phyloP scores from a whole-genome alignment of 2,797 vertebrate genomes.

The Megaceryle alcyon region DNA sequence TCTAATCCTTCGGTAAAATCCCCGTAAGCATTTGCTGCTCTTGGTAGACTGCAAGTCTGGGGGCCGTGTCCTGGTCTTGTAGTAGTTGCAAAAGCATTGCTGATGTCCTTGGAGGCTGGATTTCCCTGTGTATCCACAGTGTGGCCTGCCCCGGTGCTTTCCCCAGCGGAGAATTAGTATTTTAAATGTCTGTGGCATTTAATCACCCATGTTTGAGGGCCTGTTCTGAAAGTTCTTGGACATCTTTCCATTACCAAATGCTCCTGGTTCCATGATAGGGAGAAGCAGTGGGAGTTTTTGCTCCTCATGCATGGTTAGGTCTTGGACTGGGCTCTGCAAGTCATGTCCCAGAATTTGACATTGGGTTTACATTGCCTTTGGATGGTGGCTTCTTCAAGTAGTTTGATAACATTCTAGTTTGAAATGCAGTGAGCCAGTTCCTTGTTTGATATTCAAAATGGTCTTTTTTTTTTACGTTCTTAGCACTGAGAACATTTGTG shows the following conservation, averaged over 20 bases:
- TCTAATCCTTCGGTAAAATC: neutral
- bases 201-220: slow-evolving; percentile 9
- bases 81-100: neutral
- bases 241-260: neutral
- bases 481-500: neutral
- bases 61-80: neutral
- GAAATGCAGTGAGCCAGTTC: neutral
- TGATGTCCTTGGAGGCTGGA: neutral
- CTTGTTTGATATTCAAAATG: neutral
- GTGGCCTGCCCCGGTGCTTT: neutral
- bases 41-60: neutral
- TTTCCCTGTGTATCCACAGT: slow-evolving; percentile 35
- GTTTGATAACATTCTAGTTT: neutral
- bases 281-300: slow-evolving; percentile 20
- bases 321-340: neutral
- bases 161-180: slow-evolving; percentile 37
- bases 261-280: slow-evolving; percentile 17
- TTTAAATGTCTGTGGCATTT: slow-evolving; percentile 53
- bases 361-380: neutral
- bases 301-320: neutral
- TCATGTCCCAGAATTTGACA: slow-evolving; percentile 37
- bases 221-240: neutral
- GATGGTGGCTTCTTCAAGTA: neutral
- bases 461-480: neutral
- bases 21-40: accelerated